Evolutionary conservation across 2,113 vertebrate genomes (phyloP), one percentile per base, ranked within the genome.

Genomic region (Salvelinus fontinalis): DNA sequence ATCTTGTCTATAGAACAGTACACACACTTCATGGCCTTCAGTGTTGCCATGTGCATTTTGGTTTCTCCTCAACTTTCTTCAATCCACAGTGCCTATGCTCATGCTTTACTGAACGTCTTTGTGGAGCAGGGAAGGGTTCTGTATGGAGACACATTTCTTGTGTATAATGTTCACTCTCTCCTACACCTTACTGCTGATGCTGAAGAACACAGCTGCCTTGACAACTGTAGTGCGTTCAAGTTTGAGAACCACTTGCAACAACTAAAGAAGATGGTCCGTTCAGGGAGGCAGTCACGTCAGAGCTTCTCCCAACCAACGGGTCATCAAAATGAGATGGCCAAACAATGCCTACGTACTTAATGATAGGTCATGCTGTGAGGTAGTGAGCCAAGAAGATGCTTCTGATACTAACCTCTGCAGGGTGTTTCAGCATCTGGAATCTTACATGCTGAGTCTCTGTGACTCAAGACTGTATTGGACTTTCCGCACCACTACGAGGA

Each of bases 21-120:
- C 34, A 27, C 22, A 5, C 64, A 82, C 64, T 79, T 79, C 49
- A 62, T 79, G 76, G 60, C 57, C n/a, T 82, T 82, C 48, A 76
- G 68, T 62, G 31, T 82, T 7, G 76, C 67, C 24, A 71, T 82
- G 80, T 71, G 67, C 60, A 75, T 78, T 2, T 31, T 74, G 5
- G 39, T 74, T n/a, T 59, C 73, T 16, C 70, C 76, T 51, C 11
- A n/a, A 4, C 39, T 77, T 9, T n/a, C 44, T 9, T 54, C 66
- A 54, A 14, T 54, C 16, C 51, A 71, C 39, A 20, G 26, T 26
- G 14, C 3, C 13, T 80, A 67, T 76, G 69, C 74, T 14, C 31
- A 66, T 67, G 69, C 71, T 51, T 73, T 79, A 1, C 62, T 75
- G 14, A 27, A 27, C 26, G 59, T 51, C 34, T 22, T 76, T 67